Evolutionary conservation across 2,888 invertebrate genomes (phyloP).

Genomic region (Cerceris rybyensis): DNA sequence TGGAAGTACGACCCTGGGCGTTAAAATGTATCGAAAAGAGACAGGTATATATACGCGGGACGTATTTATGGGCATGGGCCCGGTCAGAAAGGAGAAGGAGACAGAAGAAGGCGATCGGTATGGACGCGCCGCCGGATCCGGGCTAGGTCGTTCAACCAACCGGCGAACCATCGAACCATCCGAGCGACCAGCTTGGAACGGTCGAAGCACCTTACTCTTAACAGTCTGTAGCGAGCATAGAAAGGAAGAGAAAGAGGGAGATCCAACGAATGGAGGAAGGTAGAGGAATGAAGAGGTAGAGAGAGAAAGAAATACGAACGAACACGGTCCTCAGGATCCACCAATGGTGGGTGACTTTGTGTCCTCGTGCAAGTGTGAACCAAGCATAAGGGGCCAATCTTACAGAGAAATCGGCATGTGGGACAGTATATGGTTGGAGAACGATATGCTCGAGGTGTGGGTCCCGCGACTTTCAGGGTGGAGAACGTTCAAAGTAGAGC

Average conservation of each 20-base stretch:
- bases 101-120: slow-evolving; percentile 74
- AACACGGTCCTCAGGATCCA: slow-evolving; percentile 39
- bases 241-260: slow-evolving; percentile 29
- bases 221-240: slow-evolving; percentile 58
- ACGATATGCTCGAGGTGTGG: slow-evolving; percentile 25
- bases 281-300: slow-evolving; percentile 5
- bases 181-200: slow-evolving; percentile 65
- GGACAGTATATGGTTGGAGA: slow-evolving; percentile 24
- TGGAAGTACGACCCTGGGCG: slow-evolving; percentile 59
- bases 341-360: slow-evolving; percentile 49
- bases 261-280: background rate
- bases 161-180: slow-evolving; percentile 68
- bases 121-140: slow-evolving; percentile 75
- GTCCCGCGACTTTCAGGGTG: slow-evolving; percentile 24
- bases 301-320: slow-evolving; percentile 18
- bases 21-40: slow-evolving; percentile 75
- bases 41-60: slow-evolving; percentile 66
- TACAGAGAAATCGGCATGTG: slow-evolving; percentile 62
- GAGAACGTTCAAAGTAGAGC: slow-evolving; percentile 24
- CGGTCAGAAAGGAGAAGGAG: slow-evolving; percentile 61
- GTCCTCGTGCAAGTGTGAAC: slow-evolving; percentile 56
- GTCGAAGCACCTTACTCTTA: slow-evolving; percentile 68
- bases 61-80: slow-evolving; percentile 72
- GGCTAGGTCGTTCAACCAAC: slow-evolving; percentile 78
- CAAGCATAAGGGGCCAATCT: slow-evolving; percentile 55